phyloP scores from a whole-genome alignment of 2,113 vertebrate genomes.

The Vimba vimba region DNA sequence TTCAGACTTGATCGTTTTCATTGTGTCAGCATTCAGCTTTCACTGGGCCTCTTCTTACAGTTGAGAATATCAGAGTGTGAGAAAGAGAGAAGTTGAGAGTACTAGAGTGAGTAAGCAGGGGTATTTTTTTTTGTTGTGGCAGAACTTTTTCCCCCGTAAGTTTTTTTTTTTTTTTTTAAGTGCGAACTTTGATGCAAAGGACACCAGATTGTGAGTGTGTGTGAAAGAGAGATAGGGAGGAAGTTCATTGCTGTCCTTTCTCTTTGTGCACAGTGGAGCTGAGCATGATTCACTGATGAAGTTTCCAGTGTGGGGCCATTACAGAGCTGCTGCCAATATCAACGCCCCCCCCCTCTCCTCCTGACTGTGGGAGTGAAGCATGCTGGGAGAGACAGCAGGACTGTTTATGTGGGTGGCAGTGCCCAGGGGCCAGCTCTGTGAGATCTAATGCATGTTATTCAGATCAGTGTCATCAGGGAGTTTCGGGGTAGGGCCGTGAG shows the following conservation, averaged over 20 bases:
- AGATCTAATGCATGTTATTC: conserved; percentile 50
- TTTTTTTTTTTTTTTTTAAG: conserved; percentile 50
- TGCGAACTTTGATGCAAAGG: conserved; percentile 55
- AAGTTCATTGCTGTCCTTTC: conserved; percentile 49
- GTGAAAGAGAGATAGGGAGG: conserved; percentile 49
- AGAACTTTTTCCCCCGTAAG: conserved; percentile 49
- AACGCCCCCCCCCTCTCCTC: conserved; percentile 61
- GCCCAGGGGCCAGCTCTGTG: conserved; percentile 65
- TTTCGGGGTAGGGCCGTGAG: conserved; percentile 40
- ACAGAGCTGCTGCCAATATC: conserved; percentile 74
- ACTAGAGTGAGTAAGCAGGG: conserved; percentile 60
- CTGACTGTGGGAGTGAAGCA: conserved; percentile 65
- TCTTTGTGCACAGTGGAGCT: conserved; percentile 47
- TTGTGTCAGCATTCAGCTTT: conserved; percentile 55
- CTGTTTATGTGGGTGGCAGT: conserved; percentile 74
- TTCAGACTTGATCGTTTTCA: conserved; percentile 42
- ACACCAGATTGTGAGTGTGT: conserved; percentile 50
- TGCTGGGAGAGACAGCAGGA: conserved; percentile 67
- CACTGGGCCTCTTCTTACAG: conserved; percentile 36
- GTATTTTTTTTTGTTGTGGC: conserved; percentile 61
- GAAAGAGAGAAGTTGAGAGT: conserved; percentile 59
- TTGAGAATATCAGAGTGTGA: conserved; percentile 55
- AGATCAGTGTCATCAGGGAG: conserved; percentile 44
- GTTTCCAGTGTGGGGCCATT: conserved; percentile 73
- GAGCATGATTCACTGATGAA: conserved; percentile 78